These are phyloP conservation scores for Mormyrops attenuatus DNA, from an alignment of 2,797 vertebrate genomes.

Conservation along the genomic window DNA sequence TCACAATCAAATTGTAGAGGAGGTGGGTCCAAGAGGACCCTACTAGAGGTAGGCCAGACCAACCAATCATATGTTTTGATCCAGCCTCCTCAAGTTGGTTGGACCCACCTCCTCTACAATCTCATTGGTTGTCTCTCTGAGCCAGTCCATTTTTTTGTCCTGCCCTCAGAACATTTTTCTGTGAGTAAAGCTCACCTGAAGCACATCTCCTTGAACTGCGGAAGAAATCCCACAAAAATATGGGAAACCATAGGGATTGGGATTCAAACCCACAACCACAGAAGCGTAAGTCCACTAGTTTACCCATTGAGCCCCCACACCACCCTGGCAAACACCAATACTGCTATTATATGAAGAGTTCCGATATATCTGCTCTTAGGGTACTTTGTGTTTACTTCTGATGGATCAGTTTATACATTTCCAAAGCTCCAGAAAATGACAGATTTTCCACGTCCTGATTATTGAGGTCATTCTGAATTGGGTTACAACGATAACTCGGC, in stretches of 20 bases:
- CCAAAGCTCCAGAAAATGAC: conserved; percentile 57
- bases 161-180: not conserved
- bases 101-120: not conserved
- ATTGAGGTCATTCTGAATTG: conserved; percentile 43
- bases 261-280: not conserved
- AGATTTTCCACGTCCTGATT: conserved; percentile 42
- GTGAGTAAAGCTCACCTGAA: not conserved
- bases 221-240: not conserved
- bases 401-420: conserved; percentile 51
- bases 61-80: not conserved
- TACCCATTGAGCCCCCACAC: not conserved
- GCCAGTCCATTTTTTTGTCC: not conserved
- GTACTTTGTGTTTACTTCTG: not conserved
- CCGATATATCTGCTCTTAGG: not conserved
- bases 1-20: not conserved
- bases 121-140: not conserved
- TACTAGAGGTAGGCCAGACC: not conserved
- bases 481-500: conserved; percentile 44
- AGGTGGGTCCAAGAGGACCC: not conserved
- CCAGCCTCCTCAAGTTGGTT: not conserved
- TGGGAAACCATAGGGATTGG: not conserved
- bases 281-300: not conserved
- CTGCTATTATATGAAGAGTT: not conserved
- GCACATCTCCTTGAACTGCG: not conserved
- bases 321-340: not conserved